Evolutionary conservation across 2,888 invertebrate species (phyloP).

Genomic region (Dorcus parallelipipedus): DNA sequence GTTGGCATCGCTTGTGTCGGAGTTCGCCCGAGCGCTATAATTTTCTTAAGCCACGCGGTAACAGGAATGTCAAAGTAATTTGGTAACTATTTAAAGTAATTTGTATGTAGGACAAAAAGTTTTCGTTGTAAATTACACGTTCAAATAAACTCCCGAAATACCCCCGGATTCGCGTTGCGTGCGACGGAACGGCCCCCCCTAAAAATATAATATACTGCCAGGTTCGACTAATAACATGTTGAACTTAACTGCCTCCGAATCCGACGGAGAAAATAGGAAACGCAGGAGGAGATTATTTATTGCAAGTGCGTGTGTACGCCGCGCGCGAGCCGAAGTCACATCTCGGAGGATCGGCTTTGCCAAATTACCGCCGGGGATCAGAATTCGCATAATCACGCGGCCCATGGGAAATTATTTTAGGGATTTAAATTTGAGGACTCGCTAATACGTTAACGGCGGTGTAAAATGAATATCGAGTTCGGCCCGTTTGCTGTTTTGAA

Average conservation of each 20-base stretch:
- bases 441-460: conserved; percentile 29
- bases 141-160: too few species aligned
- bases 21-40: too few species aligned
- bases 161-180: too few species aligned
- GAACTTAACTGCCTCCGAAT: conserved; percentile 28
- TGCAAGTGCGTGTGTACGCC: conserved; percentile 30
- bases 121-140: too few species aligned
- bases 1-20: too few species aligned
- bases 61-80: too few species aligned
- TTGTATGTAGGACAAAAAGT: too few species aligned
- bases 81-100: too few species aligned
- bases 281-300: conserved; percentile 33
- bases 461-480: conserved; percentile 23
- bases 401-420: conserved; percentile 37
- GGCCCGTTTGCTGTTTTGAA: conserved; percentile 17
- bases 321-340: conserved; percentile 1
- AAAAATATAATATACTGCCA: not conserved
- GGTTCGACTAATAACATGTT: conserved; percentile 8
- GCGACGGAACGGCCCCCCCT: too few species aligned
- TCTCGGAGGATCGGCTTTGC: conserved; percentile 23
- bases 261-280: conserved; percentile 32
- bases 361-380: conserved; percentile 33
- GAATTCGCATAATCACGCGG: conserved; percentile 32
- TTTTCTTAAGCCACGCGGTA: too few species aligned
- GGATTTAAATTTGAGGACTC: conserved; percentile 35